phyloP scores from a whole-genome alignment of 2,888 invertebrate genomes.

The Xylota segnis region DNA sequence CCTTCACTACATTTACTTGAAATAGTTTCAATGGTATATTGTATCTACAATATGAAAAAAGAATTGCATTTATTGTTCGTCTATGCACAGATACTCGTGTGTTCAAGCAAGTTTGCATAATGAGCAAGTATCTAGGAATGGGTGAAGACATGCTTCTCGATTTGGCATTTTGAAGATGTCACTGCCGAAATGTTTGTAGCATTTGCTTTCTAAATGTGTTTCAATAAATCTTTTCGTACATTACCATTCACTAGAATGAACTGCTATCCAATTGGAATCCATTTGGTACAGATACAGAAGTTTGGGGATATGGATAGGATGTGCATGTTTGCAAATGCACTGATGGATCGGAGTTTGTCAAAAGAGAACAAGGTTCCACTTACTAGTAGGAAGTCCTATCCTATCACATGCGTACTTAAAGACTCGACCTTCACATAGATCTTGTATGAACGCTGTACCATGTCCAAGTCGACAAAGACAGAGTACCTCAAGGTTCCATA shows the following conservation, averaged over 20 bases:
- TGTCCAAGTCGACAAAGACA: too few species aligned
- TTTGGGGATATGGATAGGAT: too few species aligned
- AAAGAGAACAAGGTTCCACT: too few species aligned
- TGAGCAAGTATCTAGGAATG: neutral
- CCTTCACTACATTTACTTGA: constrained; percentile 62
- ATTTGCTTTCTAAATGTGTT: neutral
- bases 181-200: neutral
- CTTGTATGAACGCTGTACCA: too few species aligned
- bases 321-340: too few species aligned
- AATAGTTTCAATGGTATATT: constrained; percentile 5
- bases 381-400: too few species aligned
- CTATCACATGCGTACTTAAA: too few species aligned
- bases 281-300: too few species aligned
- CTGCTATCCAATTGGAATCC: neutral
- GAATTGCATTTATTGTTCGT: constrained; percentile 2
- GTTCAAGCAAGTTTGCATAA: constrained; percentile 9
- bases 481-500: too few species aligned
- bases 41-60: neutral
- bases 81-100: neutral
- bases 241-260: neutral
- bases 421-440: too few species aligned
- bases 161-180: constrained; percentile 30
- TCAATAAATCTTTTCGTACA: neutral
- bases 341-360: too few species aligned
- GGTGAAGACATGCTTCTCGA: neutral